phyloP scores from a whole-genome alignment of 2,888 invertebrate species.

The Phalangium opilio region DNA sequence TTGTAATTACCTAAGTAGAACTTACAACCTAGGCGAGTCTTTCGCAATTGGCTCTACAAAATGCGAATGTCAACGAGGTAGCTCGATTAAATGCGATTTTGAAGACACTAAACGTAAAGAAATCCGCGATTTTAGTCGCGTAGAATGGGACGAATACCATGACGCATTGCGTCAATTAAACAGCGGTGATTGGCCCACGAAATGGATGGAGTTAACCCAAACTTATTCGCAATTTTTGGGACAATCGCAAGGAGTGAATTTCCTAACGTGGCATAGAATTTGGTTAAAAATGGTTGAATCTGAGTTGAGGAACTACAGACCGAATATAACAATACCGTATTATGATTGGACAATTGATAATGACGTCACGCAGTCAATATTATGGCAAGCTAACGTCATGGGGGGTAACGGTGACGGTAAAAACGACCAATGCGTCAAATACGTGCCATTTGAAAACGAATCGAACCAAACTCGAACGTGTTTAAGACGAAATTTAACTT shows the following conservation, averaged over 20 bases:
- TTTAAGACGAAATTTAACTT: conserved; percentile 26
- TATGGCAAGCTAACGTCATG: conserved; percentile 28
- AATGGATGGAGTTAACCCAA: conserved; percentile 26
- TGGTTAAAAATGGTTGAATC: conserved; percentile 26
- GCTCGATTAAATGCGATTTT: no score
- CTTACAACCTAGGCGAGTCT: conserved; percentile 16
- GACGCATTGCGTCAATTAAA: conserved; percentile 23
- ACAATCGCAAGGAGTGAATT: conserved; percentile 24
- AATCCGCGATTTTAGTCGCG: conserved; percentile 25
- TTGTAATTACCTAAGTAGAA: conserved; percentile 25
- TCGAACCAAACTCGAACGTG: conserved; percentile 27
- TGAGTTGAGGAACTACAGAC: conserved; percentile 25
- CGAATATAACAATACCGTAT: conserved; percentile 29
- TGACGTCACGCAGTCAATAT: conserved; percentile 22
- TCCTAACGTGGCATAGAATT: conserved; percentile 29
- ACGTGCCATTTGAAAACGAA: conserved; percentile 28
- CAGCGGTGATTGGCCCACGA: conserved; percentile 23
- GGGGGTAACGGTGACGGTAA: conserved; percentile 26
- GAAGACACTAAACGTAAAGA: conserved; percentile 23
- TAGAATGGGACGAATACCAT: conserved; percentile 26
- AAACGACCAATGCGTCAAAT: conserved; percentile 24
- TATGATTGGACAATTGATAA: conserved; percentile 31
- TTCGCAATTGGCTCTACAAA: conserved; percentile 10
- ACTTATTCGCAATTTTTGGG: conserved; percentile 25
- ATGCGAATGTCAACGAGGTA: conserved; percentile 12